A percentile compares a stretch with the other conserved stretches of the same genome.
These are phyloP conservation scores for Caenorhabditis becei DNA, from an alignment of 2,888 invertebrate genomes.

Conservation along the genomic window DNA sequence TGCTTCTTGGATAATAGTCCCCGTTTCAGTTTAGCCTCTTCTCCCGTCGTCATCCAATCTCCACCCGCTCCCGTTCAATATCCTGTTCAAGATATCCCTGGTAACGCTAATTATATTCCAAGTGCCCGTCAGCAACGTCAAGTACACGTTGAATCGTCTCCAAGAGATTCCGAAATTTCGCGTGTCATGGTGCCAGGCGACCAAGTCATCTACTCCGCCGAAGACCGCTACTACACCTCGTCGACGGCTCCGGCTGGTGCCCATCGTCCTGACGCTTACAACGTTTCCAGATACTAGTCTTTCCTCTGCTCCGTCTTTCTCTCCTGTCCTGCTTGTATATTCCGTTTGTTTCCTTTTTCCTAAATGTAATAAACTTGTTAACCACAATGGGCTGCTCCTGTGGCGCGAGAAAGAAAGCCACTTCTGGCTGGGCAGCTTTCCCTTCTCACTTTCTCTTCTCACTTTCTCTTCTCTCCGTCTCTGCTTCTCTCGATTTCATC, in stretches of 20 bases:
- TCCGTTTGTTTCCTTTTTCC: not conserved
- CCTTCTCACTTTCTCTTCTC: not conserved
- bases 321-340: slow-evolving; percentile 34
- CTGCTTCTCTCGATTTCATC: not conserved
- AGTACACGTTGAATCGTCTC: slow-evolving; percentile 57
- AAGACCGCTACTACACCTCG: slow-evolving; percentile 74
- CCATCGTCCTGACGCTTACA: slow-evolving; percentile 52
- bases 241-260: slow-evolving; percentile 64
- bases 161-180: slow-evolving; percentile 58
- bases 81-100: slow-evolving; percentile 31
- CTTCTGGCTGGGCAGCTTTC: slow-evolving; percentile 2
- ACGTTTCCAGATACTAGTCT: slow-evolving; percentile 40
- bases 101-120: slow-evolving; percentile 56
- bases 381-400: not conserved
- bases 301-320: slow-evolving; percentile 8
- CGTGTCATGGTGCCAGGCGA: slow-evolving; percentile 56
- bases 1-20: slow-evolving; percentile 16
- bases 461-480: slow-evolving; percentile 2
- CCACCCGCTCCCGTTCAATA: slow-evolving; percentile 20
- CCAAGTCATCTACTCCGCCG: slow-evolving; percentile 69
- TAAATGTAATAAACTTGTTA: slow-evolving; percentile 3
- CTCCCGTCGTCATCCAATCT: slow-evolving; percentile 24
- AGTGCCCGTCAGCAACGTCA: slow-evolving; percentile 29
- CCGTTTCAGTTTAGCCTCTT: slow-evolving; percentile 57
- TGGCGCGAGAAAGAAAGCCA: not conserved